Evolutionary conservation across 2,797 vertebrate species (phyloP), one percentile per base, ranked within the genome.

Genomic region (Bradypodion ventrale): DNA sequence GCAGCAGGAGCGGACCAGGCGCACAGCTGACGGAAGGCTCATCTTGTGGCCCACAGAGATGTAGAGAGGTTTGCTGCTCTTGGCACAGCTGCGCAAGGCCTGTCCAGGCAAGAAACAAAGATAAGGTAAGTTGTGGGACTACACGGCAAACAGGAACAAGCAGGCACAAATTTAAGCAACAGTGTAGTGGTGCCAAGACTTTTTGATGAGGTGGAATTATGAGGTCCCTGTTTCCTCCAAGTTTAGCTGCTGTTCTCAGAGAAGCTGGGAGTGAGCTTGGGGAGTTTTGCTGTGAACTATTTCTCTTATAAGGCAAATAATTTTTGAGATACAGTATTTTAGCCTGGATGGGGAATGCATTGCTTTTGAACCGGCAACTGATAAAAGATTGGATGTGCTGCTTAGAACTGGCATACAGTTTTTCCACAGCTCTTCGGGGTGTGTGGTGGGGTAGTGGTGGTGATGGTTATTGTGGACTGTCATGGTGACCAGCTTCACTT

Each of bases 1-100:
- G 94, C 98, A 98, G 96, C 98, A 98, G 90, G 93, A 82, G n/a
- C 87, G 93, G 78, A 97, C 97, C 21, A 99, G 96, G 7, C 89
- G 94, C 80, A 97, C 96, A 0, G 98, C 97, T 0, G 97, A 94
- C 90, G 94, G 96, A 93, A 99, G 94, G 72, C 96, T 96, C 88
- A 97, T 96, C 85, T 93, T 96, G 94, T 99, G 98, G 70, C 98
- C 98, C 82, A 98, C 96, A 0, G 98, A 99, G 65, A 99, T 75
- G 0, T 98, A 99, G 0, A 99, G 93, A 0, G 98, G 98, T 88
- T 95, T 98, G 1, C 91, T 96, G 95, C 98, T 98, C 49, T 66
- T 95, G 87, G 90, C 92, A 3, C 85, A 94, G 94, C 98, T 98
- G 49, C 95, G 95, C 89, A 99, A 92, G 3, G 92, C 98, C 98